A percentile compares a stretch with the other conserved stretches of the same genome.
Evolutionary conservation across 2,888 invertebrate genomes (phyloP).

Genomic region (Galerucella nymphaeae): DNA sequence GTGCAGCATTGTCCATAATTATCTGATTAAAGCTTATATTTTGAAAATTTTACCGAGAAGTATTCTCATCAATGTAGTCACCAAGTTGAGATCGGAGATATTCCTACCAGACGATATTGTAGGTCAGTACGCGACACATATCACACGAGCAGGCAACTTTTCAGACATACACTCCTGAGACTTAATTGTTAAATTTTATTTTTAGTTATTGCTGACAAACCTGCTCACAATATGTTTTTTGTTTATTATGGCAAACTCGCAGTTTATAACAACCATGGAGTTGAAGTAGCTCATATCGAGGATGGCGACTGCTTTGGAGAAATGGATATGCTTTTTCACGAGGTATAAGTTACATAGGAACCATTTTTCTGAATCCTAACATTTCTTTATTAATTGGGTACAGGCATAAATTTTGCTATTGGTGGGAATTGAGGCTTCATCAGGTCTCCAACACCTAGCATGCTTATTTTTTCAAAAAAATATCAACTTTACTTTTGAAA

Average conservation of each 20-base stretch:
- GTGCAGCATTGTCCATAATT: conserved; percentile 1
- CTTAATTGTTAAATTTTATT: no score
- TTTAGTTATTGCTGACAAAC: conserved; percentile 16
- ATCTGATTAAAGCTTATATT: conserved; percentile 5
- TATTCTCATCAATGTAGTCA: conserved; percentile 23
- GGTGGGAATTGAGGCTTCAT: no score
- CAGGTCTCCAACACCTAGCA: no score
- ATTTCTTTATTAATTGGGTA: no score
- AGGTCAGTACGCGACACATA: no score
- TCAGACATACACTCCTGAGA: no score
- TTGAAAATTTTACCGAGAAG: conserved; percentile 34
- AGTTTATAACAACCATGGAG: conserved; percentile 52
- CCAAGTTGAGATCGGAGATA: conserved; percentile 30
- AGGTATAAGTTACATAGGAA: neutral
- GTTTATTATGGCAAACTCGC: conserved; percentile 38
- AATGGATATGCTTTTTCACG: conserved; percentile 5
- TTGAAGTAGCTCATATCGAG: conserved; percentile 14
- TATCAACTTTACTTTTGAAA: no score
- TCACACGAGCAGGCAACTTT: no score
- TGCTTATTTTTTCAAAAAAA: no score
- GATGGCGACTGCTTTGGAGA: conserved; percentile 26
- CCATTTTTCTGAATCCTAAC: no score
- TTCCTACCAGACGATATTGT: conserved; percentile 31
- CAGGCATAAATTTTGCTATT: no score
- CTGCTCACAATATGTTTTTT: conserved; percentile 30